A percentile compares a stretch with the other conserved stretches of the same genome.
phyloP scores from a whole-genome alignment of 2,888 invertebrate genomes.

The Zele albiditarsus region DNA sequence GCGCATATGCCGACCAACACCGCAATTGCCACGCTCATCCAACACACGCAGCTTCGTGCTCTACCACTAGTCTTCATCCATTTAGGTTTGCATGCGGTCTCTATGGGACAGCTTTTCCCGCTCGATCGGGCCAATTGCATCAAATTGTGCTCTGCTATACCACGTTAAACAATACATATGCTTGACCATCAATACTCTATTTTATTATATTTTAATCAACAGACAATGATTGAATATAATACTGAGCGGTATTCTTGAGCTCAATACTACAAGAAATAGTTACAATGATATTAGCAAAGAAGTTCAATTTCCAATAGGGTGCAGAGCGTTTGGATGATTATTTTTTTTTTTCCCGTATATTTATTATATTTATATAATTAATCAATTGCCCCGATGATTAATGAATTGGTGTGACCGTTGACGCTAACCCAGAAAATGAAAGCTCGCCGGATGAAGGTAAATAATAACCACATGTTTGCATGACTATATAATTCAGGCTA shows the following conservation, averaged over 20 bases:
- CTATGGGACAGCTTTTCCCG: slow-evolving; percentile 63
- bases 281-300: background rate
- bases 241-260: background rate
- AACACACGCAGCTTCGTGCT: slow-evolving; percentile 61
- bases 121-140: slow-evolving; percentile 63
- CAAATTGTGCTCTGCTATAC: slow-evolving; percentile 62
- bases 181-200: slow-evolving; percentile 56
- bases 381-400: slow-evolving; percentile 17
- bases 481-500: background rate
- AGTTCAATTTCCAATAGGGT: background rate
- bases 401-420: slow-evolving; percentile 1
- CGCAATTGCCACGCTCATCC: slow-evolving; percentile 66
- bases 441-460: slow-evolving; percentile 8
- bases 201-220: slow-evolving; percentile 15
- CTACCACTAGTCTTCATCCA: slow-evolving; percentile 63
- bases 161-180: slow-evolving; percentile 63
- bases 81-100: slow-evolving; percentile 57
- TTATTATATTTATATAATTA: background rate
- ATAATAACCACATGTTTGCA: slow-evolving; percentile 16
- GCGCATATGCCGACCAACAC: slow-evolving; percentile 68
- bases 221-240: background rate
- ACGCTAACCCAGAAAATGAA: background rate
- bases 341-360: background rate
- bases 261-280: background rate
- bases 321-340: background rate